Conservation (phyloP, 2,888 invertebrate species). For the Agonopterix heracliana region DNA sequence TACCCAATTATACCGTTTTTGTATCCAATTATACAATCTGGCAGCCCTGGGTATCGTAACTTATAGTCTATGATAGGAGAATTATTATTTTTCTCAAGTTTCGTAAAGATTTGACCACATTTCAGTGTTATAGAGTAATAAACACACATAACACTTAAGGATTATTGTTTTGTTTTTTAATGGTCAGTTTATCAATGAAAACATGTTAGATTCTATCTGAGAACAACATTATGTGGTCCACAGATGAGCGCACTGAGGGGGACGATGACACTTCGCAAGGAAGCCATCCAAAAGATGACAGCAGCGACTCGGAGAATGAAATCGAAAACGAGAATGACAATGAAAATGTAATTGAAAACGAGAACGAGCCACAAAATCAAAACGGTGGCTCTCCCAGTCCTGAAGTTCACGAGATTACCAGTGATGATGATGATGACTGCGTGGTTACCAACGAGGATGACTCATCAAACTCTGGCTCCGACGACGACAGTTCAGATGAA, state of each 20-base stretch:
- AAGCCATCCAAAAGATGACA: conserved; percentile 37
- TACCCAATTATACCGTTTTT: too few relatives aligned
- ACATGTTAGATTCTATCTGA: neutral
- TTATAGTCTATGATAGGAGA: too few relatives aligned
- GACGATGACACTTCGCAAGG: conserved; percentile 52
- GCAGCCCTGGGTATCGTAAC: too few relatives aligned
- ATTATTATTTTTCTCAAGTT: too few relatives aligned
- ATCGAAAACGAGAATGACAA: conserved; percentile 41
- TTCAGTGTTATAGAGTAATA: too few relatives aligned
- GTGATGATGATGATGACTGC: conserved; percentile 75
- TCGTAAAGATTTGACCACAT: too few relatives aligned
- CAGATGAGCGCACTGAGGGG: conserved; percentile 70
- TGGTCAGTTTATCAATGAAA: too few relatives aligned
- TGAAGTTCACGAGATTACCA: conserved; percentile 73
- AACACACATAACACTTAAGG: too few relatives aligned
- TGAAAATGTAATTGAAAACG: conserved; percentile 33
- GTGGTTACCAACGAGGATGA: conserved; percentile 61
- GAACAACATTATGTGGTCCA: conserved; percentile 10
- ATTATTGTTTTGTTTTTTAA: too few relatives aligned
- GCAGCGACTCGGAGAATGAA: conserved; percentile 54
- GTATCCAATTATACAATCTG: too few relatives aligned
- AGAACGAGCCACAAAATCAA: conserved; percentile 54
- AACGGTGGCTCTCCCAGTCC: conserved; percentile 57
- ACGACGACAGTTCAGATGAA: conserved; percentile 78
- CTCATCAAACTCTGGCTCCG: conserved; percentile 73